Conservation (phyloP, 2,888 invertebrate species). For the Conchocele bisecta region DNA sequence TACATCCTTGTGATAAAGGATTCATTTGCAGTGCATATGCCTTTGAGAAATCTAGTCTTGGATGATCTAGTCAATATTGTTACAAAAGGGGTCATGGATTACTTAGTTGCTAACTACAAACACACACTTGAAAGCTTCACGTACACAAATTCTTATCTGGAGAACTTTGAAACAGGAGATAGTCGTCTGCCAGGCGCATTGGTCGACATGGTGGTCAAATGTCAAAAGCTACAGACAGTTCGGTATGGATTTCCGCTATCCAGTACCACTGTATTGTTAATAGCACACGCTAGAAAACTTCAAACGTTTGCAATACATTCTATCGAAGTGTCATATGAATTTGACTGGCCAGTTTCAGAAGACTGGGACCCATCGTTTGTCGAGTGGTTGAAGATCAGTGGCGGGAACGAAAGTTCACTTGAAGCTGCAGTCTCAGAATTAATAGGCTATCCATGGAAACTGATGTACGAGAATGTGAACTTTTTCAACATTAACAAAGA, state of each 20-base stretch:
- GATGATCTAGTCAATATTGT: conserved; percentile 69
- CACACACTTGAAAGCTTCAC: conserved; percentile 60
- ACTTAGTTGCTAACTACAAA: conserved; percentile 54
- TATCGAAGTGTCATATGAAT: conserved; percentile 66
- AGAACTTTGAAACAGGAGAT: conserved; percentile 65
- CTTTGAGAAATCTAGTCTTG: conserved; percentile 58
- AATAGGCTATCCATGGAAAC: conserved; percentile 57
- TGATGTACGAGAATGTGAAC: conserved; percentile 55
- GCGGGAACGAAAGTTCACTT: conserved; percentile 44
- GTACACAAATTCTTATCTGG: conserved; percentile 65
- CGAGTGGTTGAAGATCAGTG: conserved; percentile 50
- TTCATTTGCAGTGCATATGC: conserved; percentile 62
- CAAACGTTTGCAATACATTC: conserved; percentile 55
- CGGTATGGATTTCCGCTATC: conserved; percentile 68
- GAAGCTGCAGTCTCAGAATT: conserved; percentile 59
- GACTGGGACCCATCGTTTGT: conserved; percentile 52
- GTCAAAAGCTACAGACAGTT: conserved; percentile 54
- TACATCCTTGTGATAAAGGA: conserved; percentile 66
- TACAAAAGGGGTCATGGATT: conserved; percentile 67
- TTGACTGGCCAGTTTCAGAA: conserved; percentile 60
- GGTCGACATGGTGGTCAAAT: conserved; percentile 57
- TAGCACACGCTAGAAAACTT: conserved; percentile 61
- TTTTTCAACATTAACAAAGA: too few species aligned
- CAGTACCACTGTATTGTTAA: conserved; percentile 60
- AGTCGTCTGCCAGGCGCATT: conserved; percentile 60